A percentile compares a stretch with the other conserved stretches of the same genome.
Conservation (phyloP, 2,113 vertebrate species). For the Fulica atra region DNA sequence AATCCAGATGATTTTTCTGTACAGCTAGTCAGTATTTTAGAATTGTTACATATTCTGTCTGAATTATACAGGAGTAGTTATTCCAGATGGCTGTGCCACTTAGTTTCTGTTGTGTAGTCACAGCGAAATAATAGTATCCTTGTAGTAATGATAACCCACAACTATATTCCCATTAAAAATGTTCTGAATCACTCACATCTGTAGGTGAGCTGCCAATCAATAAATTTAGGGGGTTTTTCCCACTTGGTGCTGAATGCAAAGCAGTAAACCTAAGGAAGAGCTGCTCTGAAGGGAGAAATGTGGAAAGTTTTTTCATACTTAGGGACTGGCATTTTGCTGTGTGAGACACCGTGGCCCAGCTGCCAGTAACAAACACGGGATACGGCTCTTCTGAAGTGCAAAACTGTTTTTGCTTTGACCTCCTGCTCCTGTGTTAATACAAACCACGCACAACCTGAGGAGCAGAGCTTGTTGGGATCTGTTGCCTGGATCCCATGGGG, state of each 20-base stretch:
- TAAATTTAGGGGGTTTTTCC: neutral
- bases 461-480: neutral
- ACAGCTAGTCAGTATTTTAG: neutral
- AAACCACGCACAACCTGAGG: neutral
- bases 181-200: neutral
- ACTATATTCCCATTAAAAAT: neutral
- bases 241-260: neutral
- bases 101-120: neutral
- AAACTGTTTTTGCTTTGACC: neutral
- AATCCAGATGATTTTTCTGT: neutral
- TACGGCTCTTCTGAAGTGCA: neutral
- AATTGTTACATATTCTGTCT: neutral
- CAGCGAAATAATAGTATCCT: neutral
- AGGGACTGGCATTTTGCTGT: neutral
- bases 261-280: neutral
- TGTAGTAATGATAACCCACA: neutral
- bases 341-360: neutral
- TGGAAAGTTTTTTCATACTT: neutral
- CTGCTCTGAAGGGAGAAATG: neutral
- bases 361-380: neutral
- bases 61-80: neutral
- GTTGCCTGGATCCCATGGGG: conserved; percentile 18
- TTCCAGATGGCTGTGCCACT: neutral
- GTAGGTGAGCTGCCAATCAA: neutral
- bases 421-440: neutral